Base-by-base conservation (phyloP, 2,888 invertebrate genomes). In the Phrixothrix hirtus region DNA sequence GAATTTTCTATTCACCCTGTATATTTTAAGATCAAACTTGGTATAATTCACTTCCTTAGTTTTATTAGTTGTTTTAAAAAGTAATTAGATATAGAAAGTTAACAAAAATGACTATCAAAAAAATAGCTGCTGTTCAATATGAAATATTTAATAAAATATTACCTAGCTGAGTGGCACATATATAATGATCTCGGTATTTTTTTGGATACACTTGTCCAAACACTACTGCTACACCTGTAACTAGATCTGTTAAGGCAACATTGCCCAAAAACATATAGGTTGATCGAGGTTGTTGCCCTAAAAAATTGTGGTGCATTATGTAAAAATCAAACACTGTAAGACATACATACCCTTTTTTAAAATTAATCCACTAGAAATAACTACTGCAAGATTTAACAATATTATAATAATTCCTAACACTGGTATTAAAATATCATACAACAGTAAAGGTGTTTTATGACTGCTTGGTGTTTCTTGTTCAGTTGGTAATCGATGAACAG, bases 261-360 rank as follows among this genome's bases (percentile, higher is more conserved):
- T 85, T 86, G 1, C 85, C 85, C 1, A 86, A 76, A 39, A 85
- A 78, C 34, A 85, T 75, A 66, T 85, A 85, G 0, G 85, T 85
- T 50, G 82, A 81, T 61, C 82, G 79, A 4, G 83, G 83, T 63
- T 83, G 80, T 61, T 81, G 80, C 55, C 83, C 84, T 84, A 66
- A 25, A 75, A 75, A 14, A 29, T 36, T n/a, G n/a, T n/a, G n/a
- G n/a, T n/a, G n/a, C n/a, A n/a, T n/a, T n/a, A n/a, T n/a, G n/a
- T n/a, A n/a, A n/a, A 4, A 32, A 32, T 34, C n/a, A 34, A 34
- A 36, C 10, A 36, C 29, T 29, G 29, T n/a, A 29, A n/a, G n/a
- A 9, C 14, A 10, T 17, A 2, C 67, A 67, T 75, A 84, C 84
- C 83, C 78, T 81, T 82, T 67, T 77, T 81, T 15, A 85, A 73